Percentiles rank a stretch among this genome's conserved stretches.
These are phyloP conservation scores for Campylomormyrus numenius DNA, from an alignment of 2,113 vertebrate genomes.

Conservation along the genomic window DNA sequence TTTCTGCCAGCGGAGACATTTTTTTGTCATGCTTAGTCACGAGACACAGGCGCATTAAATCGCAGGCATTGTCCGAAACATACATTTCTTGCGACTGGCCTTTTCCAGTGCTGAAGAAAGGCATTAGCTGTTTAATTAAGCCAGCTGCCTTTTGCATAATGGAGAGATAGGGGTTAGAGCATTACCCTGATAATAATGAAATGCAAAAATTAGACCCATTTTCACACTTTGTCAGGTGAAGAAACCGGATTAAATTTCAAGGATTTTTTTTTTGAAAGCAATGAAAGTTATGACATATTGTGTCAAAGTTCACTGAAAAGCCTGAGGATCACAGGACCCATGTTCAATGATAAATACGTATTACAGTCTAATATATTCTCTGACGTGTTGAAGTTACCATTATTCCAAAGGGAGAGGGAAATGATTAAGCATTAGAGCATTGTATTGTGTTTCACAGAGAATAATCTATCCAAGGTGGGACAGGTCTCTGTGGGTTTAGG, in stretches of 20 bases:
- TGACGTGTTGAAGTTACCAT: background rate
- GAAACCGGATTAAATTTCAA: background rate
- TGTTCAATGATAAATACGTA: background rate
- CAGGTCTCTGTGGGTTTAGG: background rate
- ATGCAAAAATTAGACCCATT: background rate
- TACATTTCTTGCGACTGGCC: too few relatives aligned
- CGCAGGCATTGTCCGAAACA: background rate
- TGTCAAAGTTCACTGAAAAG: background rate
- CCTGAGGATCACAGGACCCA: background rate
- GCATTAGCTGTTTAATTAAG: slow-evolving; percentile 3
- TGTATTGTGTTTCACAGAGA: background rate
- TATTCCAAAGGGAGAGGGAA: background rate
- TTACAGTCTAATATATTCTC: background rate
- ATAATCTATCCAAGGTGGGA: background rate
- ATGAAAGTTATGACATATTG: background rate
- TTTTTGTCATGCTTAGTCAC: background rate
- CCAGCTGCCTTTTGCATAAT: background rate
- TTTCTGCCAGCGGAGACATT: background rate
- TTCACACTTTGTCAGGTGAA: background rate
- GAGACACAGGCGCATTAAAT: background rate
- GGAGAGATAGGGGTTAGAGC: background rate
- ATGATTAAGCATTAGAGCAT: background rate
- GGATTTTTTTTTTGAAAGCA: background rate
- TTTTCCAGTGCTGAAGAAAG: background rate
- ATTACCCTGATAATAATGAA: background rate